Conservation (phyloP, 2,888 invertebrate species). For the Stenotaenia linearis region DNA sequence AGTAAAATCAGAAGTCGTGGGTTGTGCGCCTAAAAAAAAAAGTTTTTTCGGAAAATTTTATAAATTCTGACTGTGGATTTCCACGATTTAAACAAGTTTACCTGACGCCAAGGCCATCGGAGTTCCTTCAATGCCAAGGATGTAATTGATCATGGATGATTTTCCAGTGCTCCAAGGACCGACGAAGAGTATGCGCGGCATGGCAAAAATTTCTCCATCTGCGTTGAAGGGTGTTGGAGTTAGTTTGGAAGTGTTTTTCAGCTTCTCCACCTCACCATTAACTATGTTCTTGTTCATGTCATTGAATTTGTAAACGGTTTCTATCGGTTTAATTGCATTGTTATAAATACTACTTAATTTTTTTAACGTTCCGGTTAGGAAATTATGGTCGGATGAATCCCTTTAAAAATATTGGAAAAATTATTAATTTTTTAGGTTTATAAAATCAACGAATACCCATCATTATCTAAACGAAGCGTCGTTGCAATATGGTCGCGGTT, state of each 20-base stretch:
- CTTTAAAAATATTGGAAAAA: not conserved
- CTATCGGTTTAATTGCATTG: slow-evolving; percentile 40
- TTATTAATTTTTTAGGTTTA: not conserved
- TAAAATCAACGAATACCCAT: not conserved
- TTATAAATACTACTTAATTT: slow-evolving; percentile 36
- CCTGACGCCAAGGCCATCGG: slow-evolving; percentile 35
- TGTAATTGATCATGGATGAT: slow-evolving; percentile 44
- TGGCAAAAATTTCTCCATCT: slow-evolving; percentile 42
- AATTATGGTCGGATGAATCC: slow-evolving; percentile 15
- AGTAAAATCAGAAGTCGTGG: slow-evolving; percentile 45
- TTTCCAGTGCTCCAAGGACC: slow-evolving; percentile 46
- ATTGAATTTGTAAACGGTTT: slow-evolving; percentile 41
- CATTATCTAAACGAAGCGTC: slow-evolving; percentile 20
- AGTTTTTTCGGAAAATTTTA: too few species aligned
- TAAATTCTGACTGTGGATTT: not conserved
- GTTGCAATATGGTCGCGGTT: slow-evolving; percentile 29
- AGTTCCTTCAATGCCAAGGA: slow-evolving; percentile 41
- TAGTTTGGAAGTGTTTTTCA: not conserved
- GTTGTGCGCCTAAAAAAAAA: slow-evolving; percentile 42
- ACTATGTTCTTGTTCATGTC: slow-evolving; percentile 40
- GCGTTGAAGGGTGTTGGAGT: not conserved
- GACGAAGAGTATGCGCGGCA: slow-evolving; percentile 42
- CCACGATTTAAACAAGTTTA: slow-evolving; percentile 7
- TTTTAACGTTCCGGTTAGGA: slow-evolving; percentile 34
- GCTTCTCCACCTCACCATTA: slow-evolving; percentile 40